Evolutionary conservation across 2,113 vertebrate genomes (phyloP).

Genomic region (Astur gentilis): DNA sequence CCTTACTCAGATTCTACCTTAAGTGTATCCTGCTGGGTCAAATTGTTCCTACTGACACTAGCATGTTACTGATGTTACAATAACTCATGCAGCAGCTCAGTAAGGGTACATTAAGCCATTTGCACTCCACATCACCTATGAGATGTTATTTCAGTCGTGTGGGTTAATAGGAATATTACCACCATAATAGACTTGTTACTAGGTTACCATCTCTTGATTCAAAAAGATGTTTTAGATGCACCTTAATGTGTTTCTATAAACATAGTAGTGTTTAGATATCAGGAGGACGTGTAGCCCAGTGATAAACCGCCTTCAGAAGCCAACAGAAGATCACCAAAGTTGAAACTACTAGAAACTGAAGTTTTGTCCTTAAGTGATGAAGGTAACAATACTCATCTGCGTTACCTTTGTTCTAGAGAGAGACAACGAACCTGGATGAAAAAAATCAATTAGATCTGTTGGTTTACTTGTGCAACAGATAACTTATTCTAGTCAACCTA

Average conservation of each 20-base stretch:
- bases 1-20: not conserved
- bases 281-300: not conserved
- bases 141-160: not conserved
- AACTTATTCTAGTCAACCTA: not conserved
- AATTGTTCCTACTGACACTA: not conserved
- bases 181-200: not conserved
- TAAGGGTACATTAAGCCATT: not conserved
- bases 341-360: not conserved
- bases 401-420: not conserved
- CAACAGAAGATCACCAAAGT: not conserved
- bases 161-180: not conserved
- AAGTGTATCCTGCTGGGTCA: not conserved
- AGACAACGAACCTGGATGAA: not conserved
- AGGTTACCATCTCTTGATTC: not conserved
- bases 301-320: not conserved
- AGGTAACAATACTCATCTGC: not conserved
- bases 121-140: not conserved
- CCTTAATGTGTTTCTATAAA: not conserved
- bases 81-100: not conserved
- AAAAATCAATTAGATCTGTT: not conserved
- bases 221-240: not conserved
- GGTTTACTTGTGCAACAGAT: not conserved
- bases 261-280: not conserved
- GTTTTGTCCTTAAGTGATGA: not conserved
- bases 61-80: too few relatives aligned